Percentiles rank a stretch among this genome's conserved stretches.
Conservation (phyloP, 1,140 invertebrate species). For the Listronotus oregonensis region DNA sequence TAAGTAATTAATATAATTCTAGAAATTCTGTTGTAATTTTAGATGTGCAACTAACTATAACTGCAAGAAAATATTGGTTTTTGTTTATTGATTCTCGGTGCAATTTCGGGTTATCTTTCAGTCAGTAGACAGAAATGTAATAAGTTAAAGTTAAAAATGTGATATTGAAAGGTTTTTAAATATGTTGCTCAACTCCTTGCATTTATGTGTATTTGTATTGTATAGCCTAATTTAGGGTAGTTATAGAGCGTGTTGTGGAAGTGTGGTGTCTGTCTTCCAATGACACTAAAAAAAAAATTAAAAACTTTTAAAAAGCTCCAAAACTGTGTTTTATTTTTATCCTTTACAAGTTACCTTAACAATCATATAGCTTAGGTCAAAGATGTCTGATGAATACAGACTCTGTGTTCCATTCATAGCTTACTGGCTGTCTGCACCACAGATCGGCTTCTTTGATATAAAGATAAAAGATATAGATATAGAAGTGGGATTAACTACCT, state of each 20-base stretch:
- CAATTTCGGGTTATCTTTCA: conserved; percentile 1
- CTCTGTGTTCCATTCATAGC: too few relatives aligned
- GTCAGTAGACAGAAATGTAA: conserved; percentile 17
- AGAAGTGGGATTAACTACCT: too few relatives aligned
- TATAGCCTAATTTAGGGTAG: conserved; percentile 42
- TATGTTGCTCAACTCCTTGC: conserved; percentile 48
- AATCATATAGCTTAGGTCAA: too few relatives aligned
- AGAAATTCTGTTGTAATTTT: too few relatives aligned
- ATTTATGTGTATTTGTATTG: conserved; percentile 43
- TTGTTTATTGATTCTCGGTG: not conserved
- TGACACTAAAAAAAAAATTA: conserved; percentile 50
- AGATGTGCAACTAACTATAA: too few relatives aligned
- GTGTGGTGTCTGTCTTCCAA: conserved; percentile 49
- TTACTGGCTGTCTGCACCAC: too few relatives aligned
- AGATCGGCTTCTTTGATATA: too few relatives aligned
- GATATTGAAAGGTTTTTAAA: conserved; percentile 44
- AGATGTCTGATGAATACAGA: too few relatives aligned
- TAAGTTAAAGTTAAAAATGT: conserved; percentile 43
- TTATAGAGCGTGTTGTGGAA: conserved; percentile 52
- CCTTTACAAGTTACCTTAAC: too few relatives aligned
- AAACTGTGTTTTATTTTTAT: too few relatives aligned
- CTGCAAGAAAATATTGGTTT: conserved; percentile 15
- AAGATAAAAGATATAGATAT: too few relatives aligned
- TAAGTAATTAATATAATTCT: too few relatives aligned
- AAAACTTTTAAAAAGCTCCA: conserved; percentile 21